Evolutionary conservation across 1,140 invertebrate species (phyloP).

Genomic region (Calycopis cecrops): DNA sequence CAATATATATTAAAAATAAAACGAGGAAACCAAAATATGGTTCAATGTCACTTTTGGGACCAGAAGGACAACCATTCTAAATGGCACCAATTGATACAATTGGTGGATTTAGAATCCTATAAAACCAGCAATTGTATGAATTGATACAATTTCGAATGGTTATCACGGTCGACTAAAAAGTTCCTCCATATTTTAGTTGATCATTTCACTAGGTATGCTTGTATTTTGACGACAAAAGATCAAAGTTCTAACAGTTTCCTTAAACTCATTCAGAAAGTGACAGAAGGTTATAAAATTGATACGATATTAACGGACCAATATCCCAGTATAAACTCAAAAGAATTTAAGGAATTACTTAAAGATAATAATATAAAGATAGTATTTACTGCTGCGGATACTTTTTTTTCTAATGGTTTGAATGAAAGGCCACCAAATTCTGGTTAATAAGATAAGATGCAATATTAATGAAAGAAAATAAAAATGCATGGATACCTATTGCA

Average conservation of each 20-base stretch:
- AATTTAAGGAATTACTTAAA: too few species aligned
- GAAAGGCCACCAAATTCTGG: not conserved
- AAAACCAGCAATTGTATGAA: too few species aligned
- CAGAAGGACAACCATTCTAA: not conserved
- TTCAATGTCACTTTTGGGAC: not conserved
- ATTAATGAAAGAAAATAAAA: too few species aligned
- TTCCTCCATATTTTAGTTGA: not conserved
- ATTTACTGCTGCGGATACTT: not conserved
- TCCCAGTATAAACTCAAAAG: too few species aligned
- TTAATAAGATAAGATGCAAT: not conserved
- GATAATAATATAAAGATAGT: too few species aligned
- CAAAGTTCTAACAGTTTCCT: not conserved
- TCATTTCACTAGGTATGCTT: too few species aligned
- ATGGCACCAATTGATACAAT: not conserved
- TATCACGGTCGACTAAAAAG: not conserved
- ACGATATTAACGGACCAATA: not conserved
- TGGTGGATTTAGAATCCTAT: not conserved
- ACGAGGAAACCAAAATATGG: slow-evolving; percentile 5
- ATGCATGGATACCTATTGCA: not conserved
- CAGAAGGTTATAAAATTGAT: not conserved
- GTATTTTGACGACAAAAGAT: too few species aligned
- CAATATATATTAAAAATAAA: slow-evolving; percentile 3
- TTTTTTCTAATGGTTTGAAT: not conserved
- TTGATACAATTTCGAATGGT: too few species aligned
- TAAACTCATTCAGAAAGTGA: not conserved